These are phyloP conservation scores for Tholera decimalis DNA, from an alignment of 2,888 invertebrate genomes.

Conservation along the genomic window DNA sequence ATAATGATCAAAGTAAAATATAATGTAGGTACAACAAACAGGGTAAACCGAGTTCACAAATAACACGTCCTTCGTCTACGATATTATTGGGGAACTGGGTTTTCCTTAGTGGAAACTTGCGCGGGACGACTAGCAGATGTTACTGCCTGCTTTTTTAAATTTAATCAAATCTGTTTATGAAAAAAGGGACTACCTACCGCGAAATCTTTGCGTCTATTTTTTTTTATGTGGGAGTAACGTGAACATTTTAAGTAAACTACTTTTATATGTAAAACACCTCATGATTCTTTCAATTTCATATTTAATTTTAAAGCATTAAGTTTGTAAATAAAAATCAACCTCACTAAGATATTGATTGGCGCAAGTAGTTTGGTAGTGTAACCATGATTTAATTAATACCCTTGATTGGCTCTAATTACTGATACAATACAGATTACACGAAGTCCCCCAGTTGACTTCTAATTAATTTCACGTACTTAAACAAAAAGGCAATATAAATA, in stretches of 20 bases:
- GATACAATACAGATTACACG: conserved; percentile 3
- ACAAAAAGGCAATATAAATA: conserved; percentile 5
- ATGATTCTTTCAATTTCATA: not conserved
- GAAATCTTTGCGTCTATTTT: conserved; percentile 34
- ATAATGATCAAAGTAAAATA: conserved; percentile 35
- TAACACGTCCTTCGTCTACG: conserved; percentile 37
- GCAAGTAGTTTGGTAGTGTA: not conserved
- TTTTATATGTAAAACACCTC: not conserved
- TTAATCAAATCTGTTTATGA: conserved; percentile 55
- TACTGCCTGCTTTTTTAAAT: conserved; percentile 53
- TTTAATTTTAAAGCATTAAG: not conserved
- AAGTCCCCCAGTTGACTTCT: conserved; percentile 13
- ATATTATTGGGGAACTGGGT: conserved; percentile 40
- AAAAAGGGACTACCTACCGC: conserved; percentile 10
- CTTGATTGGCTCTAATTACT: conserved; percentile 25
- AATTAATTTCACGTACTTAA: conserved; percentile 7
- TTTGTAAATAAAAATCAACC: too few species aligned
- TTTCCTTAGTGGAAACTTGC: conserved; percentile 42
- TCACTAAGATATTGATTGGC: not conserved
- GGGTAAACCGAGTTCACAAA: conserved; percentile 35
- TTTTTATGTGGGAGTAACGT: not conserved
- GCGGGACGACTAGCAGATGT: conserved; percentile 50
- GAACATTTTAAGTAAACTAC: not conserved
- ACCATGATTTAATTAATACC: conserved; percentile 29
- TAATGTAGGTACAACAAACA: conserved; percentile 24